Base-by-base conservation (phyloP, 2,888 invertebrate species). In the Epsilonema sp. region DNA sequence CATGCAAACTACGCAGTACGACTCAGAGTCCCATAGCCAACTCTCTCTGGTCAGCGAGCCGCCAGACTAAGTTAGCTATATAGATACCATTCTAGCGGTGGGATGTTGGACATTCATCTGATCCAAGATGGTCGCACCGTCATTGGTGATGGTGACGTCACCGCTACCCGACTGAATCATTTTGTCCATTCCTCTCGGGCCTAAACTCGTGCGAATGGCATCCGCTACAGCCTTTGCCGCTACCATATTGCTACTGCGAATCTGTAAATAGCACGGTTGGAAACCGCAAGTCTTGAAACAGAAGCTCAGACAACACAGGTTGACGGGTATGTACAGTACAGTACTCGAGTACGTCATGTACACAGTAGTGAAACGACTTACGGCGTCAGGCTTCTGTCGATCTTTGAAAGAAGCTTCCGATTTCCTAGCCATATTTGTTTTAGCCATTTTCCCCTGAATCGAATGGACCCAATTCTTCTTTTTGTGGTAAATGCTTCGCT, bases 81-180 rank as follows among this genome's bases (percentile, higher is more conserved):
- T n/a, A n/a, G n/a, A n/a, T n/a, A 85, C 85, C 92, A 99, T 94
- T 76, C 92, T 92, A 21, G 94, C 94, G 55, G 94, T 90, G 43
- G 97, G 97, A 68, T 97, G 97, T 53, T 86, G 75, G 1, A 99
- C 92, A 69, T 86, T 86, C 79, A 99, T 97, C 72, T 94, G 85
- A 68, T 97, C 92, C 50, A 99, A 72, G 69, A 99, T 99, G 31
- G 97, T 97, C 31, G 97, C 97, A 48, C 97, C 97, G 74, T 97
- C 97, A 71, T 99, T 97, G 46, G 97, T 99, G 53, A 97, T 97
- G 2, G 92, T 94, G 0, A 97, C 97, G 73, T 94, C 94, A 37
- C 94, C 94, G 71, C 86, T 90, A 31, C 78, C 78, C 31, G 86
- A 75, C 74, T 97, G 94, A 60, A 97, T 97, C 97, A 97, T 97